Evolutionary conservation across 2,113 vertebrate species (phyloP).

Genomic region (Crotophaga sulcirostris): DNA sequence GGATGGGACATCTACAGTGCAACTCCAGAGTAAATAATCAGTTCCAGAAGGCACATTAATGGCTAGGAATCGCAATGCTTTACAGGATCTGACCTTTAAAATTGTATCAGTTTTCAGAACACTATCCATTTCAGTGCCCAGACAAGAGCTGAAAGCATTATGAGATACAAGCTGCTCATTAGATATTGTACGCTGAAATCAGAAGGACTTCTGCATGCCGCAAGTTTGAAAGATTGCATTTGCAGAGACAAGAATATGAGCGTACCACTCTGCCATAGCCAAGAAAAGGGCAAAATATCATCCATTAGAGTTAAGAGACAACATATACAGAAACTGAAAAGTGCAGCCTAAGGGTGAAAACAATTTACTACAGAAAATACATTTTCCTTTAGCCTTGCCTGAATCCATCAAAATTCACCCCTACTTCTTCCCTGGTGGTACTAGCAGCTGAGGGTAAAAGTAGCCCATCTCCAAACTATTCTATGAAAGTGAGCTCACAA

Average conservation of each 20-base stretch:
- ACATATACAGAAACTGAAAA: neutral
- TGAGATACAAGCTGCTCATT: neutral
- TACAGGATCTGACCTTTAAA: constrained; percentile 37
- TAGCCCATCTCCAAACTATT: neutral
- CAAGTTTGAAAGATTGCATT: neutral
- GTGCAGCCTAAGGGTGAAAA: neutral
- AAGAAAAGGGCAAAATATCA: constrained; percentile 13
- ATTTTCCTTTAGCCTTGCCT: neutral
- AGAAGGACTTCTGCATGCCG: neutral
- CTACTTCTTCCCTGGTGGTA: neutral
- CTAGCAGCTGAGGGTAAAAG: neutral
- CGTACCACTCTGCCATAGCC: neutral
- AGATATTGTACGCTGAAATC: neutral
- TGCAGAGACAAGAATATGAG: neutral
- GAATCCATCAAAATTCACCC: neutral
- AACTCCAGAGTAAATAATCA: neutral
- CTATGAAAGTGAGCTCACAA: neutral
- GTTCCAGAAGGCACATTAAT: neutral
- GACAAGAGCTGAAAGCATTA: neutral
- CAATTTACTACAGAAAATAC: neutral
- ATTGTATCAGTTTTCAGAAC: neutral
- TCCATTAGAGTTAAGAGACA: neutral
- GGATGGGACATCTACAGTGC: neutral
- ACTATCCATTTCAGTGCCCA: neutral
- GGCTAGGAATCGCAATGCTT: neutral